Conservation (phyloP, 92 coral and sea anemone species). For the Ricordea florida region DNA sequence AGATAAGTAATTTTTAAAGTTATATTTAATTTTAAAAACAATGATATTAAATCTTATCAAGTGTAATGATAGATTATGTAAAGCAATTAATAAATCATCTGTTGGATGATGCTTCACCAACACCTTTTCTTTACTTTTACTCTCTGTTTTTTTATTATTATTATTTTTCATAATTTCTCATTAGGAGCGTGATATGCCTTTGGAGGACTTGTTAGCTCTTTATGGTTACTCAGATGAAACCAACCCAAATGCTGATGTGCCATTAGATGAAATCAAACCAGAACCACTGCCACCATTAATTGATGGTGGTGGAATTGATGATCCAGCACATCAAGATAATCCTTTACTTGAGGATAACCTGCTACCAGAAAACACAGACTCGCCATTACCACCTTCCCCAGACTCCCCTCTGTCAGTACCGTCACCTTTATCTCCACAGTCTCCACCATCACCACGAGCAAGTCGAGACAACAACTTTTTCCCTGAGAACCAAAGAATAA, state of each 20-base stretch:
- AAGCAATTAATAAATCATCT: too few species aligned
- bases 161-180: background rate
- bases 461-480: slow-evolving; percentile 74
- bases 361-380: slow-evolving; percentile 27
- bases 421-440: slow-evolving; percentile 75
- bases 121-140: background rate
- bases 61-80: too few species aligned
- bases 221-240: slow-evolving; percentile 81
- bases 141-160: background rate
- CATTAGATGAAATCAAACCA: slow-evolving; percentile 89
- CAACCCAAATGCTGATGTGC: slow-evolving; percentile 70
- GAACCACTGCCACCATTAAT: slow-evolving; percentile 90
- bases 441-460: slow-evolving; percentile 82
- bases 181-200: slow-evolving; percentile 95
- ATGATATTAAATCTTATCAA: too few species aligned
- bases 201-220: slow-evolving; percentile 89
- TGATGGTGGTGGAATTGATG: slow-evolving; percentile 56
- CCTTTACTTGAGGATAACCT: slow-evolving; percentile 31
- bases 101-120: too few species aligned
- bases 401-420: slow-evolving; percentile 76
- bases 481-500: slow-evolving; percentile 98
- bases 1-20: too few species aligned
- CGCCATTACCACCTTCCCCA: slow-evolving; percentile 43
- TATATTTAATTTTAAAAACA: too few species aligned
- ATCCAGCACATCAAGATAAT: slow-evolving; percentile 24